Evolutionary conservation across 2,797 vertebrate species (phyloP), one percentile per base, ranked within the genome.

Genomic region (Erithacus rubecula): DNA sequence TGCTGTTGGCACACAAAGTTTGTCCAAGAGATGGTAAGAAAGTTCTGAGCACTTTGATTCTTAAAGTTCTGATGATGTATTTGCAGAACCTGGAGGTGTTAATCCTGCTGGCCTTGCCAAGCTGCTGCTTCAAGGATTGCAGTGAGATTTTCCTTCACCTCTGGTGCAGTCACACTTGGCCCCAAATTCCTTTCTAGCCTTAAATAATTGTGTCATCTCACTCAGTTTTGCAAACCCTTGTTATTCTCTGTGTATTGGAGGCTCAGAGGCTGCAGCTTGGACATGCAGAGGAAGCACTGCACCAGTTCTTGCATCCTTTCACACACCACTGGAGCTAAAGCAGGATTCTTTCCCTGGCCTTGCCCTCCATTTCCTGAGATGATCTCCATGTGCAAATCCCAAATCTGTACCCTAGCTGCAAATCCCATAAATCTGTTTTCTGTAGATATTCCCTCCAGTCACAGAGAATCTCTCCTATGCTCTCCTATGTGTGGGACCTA

Each of bases 31-130:
- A 84, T 64, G 59, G 53, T 83, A 92, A 87, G 36, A 76, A 68
- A 74, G 21, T 3, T 1, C 59, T 83, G 68, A 68, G 58, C 49
- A 6, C 12, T 77, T 58, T 44, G 32, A 10, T 68, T 77, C 69
- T 44, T 68, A 10, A 47, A 65, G 43, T 78, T 83, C 34, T 1
- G 1, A 7, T 90, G 68, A 51, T 64, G 51, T 53, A 41, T 92
- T 90, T 90, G 71, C 41, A 96, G 75, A 77, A 77, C 13, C 23
- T 74, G 76, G 58, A 93, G 64, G 37, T 93, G 75, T 87, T 89
- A 92, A 93, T 89, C 56, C 60, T 60, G 39, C 27, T 75, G 83
- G 37, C 53, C 29, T 80, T 53, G 58, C 32, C 67, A 80, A 68
- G 47, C 46, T 79, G 37, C 75, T 80, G 37, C 68, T 68, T 52